A percentile compares a stretch with the other conserved stretches of the same genome.
Evolutionary conservation across 1,140 invertebrate species (phyloP).

Genomic region (Odontomachus brunneus): DNA sequence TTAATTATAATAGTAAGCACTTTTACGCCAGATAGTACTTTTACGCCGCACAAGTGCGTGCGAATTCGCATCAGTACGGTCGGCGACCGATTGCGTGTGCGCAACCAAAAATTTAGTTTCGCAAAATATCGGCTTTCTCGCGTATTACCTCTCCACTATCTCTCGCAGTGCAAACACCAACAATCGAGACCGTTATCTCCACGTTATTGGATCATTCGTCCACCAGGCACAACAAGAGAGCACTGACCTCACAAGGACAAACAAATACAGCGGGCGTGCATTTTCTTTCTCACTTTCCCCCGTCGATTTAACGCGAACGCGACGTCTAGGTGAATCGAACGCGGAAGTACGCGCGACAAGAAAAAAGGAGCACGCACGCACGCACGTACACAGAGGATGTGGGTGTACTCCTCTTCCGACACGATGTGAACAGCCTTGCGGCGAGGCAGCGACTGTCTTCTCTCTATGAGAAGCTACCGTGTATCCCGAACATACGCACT

Average conservation of each 20-base stretch:
- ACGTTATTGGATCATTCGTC: neutral
- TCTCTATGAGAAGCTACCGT: conserved; percentile 78
- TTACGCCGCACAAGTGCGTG: no score
- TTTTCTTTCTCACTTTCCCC: neutral
- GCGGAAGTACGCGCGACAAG: conserved; percentile 53
- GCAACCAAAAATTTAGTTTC: conserved; percentile 35
- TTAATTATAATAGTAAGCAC: no score
- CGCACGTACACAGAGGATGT: conserved; percentile 6
- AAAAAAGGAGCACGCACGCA: conserved; percentile 43
- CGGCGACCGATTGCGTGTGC: neutral
- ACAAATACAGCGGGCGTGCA: neutral
- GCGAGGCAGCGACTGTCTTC: conserved; percentile 77
- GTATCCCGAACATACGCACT: conserved; percentile 69
- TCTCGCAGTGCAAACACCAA: neutral
- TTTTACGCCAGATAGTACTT: no score
- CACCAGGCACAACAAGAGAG: neutral
- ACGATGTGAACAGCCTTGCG: conserved; percentile 77
- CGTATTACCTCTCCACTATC: neutral
- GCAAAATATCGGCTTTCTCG: neutral
- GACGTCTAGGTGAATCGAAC: neutral
- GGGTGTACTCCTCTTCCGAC: conserved; percentile 63
- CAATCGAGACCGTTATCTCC: neutral
- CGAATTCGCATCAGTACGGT: no score
- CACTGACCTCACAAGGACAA: neutral
- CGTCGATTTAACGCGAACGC: no score